A percentile compares a stretch with the other conserved stretches of the same genome.
Evolutionary conservation across 2,113 vertebrate species (phyloP).

Genomic region (Oreochromis niloticus): DNA sequence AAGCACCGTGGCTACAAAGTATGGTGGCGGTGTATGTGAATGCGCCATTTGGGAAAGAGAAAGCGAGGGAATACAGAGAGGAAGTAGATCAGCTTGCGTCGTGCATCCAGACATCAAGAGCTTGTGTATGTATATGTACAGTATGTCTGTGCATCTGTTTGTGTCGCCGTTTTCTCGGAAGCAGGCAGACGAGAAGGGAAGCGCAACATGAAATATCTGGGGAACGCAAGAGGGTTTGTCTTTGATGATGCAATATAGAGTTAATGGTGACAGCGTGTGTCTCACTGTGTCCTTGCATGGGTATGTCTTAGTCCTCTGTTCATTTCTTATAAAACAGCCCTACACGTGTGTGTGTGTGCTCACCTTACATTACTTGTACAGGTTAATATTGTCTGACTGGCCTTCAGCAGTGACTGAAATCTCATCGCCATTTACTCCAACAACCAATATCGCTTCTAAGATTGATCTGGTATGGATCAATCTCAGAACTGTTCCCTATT

Average conservation of each 20-base stretch:
- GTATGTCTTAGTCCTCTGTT: neutral
- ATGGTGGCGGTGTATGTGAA: neutral
- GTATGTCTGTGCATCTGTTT: neutral
- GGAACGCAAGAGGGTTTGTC: conserved; percentile 9
- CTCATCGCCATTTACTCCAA: neutral
- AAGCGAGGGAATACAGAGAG: neutral
- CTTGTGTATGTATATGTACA: neutral
- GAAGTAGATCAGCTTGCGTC: neutral
- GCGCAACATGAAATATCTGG: conserved; percentile 22
- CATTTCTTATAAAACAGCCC: neutral
- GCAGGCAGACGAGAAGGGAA: neutral
- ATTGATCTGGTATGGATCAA: neutral
- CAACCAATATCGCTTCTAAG: neutral
- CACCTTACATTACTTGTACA: neutral
- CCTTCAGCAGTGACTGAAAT: neutral
- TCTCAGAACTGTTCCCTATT: neutral
- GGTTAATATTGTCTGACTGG: neutral
- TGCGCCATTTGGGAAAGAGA: neutral
- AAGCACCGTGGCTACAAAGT: conserved; percentile 48
- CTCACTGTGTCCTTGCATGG: neutral
- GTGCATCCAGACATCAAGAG: neutral
- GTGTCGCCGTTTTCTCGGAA: neutral
- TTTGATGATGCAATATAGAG: conserved; percentile 55
- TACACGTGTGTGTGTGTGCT: neutral
- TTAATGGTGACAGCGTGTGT: neutral